phyloP scores from a whole-genome alignment of 2,888 invertebrate genomes.

The Acanthopleura granulata region DNA sequence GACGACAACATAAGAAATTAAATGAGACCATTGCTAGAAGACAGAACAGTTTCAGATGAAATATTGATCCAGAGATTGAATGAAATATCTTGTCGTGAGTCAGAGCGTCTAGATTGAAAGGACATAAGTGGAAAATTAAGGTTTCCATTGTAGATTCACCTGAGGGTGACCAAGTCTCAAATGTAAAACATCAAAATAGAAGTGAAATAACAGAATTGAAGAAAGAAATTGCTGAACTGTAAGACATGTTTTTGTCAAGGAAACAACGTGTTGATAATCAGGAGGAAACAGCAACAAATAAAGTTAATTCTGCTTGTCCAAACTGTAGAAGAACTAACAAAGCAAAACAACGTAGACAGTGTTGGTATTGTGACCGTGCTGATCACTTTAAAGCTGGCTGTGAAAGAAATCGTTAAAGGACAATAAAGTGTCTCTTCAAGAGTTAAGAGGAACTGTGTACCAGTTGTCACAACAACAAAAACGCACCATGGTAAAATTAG shows the following conservation, averaged over 20 bases:
- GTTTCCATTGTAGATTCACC: too few species aligned
- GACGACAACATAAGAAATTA: not conserved
- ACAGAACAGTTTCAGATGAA: not conserved
- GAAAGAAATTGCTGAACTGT: not conserved
- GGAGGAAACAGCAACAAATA: not conserved
- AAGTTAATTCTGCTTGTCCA: not conserved
- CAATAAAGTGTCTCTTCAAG: not conserved
- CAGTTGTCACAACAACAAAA: not conserved
- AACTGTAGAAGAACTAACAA: not conserved
- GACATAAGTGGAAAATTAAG: not conserved
- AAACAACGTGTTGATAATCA: not conserved
- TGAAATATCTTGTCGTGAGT: not conserved
- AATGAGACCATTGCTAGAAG: not conserved
- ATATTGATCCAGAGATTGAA: not conserved
- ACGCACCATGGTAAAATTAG: not conserved
- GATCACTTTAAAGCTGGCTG: not conserved
- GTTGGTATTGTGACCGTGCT: not conserved
- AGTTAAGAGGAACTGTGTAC: not conserved
- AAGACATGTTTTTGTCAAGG: not conserved
- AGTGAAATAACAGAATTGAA: not conserved
- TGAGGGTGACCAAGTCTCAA: too few species aligned
- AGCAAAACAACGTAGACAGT: not conserved
- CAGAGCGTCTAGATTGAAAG: not conserved
- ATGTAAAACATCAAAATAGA: too few species aligned
- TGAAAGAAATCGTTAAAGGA: not conserved